Percentiles rank a stretch among this genome's conserved stretches.
These are phyloP conservation scores for Vollenhovia emeryi DNA, from an alignment of 1,140 invertebrate genomes.

Conservation along the genomic window DNA sequence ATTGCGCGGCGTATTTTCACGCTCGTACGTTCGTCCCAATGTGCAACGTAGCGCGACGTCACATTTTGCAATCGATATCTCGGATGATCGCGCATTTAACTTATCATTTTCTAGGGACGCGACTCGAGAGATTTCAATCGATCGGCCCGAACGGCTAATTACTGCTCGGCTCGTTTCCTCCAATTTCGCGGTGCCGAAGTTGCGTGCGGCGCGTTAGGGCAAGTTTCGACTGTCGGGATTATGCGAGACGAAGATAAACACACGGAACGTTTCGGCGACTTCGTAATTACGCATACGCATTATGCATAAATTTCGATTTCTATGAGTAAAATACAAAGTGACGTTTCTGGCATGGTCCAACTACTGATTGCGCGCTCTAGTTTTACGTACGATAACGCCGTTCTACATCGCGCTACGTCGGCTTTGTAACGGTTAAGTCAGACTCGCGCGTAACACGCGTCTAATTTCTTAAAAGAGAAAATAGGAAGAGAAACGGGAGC, in stretches of 20 bases:
- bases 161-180: background rate
- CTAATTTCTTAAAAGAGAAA: slow-evolving; percentile 46
- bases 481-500: slow-evolving; percentile 23
- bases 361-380: slow-evolving; percentile 25
- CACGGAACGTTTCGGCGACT: background rate
- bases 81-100: background rate
- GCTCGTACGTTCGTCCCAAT: background rate
- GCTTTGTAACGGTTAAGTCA: slow-evolving; percentile 22
- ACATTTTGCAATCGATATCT: background rate
- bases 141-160: background rate
- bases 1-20: background rate
- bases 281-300: background rate
- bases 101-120: background rate
- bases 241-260: background rate
- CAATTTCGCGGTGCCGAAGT: background rate
- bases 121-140: background rate
- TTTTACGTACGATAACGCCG: slow-evolving; percentile 32
- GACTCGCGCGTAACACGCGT: background rate
- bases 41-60: background rate
- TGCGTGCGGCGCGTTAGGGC: background rate
- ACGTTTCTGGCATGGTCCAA: background rate
- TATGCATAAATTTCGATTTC: slow-evolving; percentile 1
- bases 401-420: background rate
- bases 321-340: background rate
- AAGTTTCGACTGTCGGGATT: background rate